Evolutionary conservation across 2,888 invertebrate genomes (phyloP).

Genomic region (Emmelina monodactyla): DNA sequence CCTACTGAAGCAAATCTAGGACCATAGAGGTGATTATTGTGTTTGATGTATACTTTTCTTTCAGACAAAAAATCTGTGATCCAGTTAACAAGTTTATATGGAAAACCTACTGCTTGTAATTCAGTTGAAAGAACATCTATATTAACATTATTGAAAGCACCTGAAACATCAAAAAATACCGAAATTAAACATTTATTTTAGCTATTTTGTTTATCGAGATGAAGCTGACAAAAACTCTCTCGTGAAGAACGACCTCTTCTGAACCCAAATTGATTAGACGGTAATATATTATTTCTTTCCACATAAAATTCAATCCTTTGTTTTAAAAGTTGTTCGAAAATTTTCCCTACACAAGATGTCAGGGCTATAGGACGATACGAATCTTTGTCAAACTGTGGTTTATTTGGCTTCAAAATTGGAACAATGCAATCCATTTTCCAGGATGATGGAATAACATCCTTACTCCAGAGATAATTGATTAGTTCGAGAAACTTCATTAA

Average conservation of each 20-base stretch:
- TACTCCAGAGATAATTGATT: constrained; percentile 4
- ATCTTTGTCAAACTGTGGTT: constrained; percentile 2
- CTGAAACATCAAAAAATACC: constrained; percentile 10
- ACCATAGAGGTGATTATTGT: constrained; percentile 8
- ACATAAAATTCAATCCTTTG: constrained; percentile 10
- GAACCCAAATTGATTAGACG: constrained; percentile 14
- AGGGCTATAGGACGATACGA: constrained; percentile 13
- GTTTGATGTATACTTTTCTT: constrained; percentile 12
- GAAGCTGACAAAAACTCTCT: constrained; percentile 7
- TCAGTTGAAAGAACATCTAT: constrained; percentile 1
- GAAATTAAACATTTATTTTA: constrained; percentile 3
- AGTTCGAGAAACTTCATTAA: constrained; percentile 2
- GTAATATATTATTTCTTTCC: constrained; percentile 10
- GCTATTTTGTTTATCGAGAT: too few species aligned
- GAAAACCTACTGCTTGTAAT: constrained; percentile 6
- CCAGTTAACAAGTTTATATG: constrained; percentile 10
- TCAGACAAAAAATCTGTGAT: constrained; percentile 10
- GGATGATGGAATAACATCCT: constrained; percentile 4
- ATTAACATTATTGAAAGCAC: constrained; percentile 11
- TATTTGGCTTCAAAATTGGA: constrained; percentile 10
- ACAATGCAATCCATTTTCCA: constrained; percentile 11
- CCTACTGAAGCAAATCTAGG: constrained; percentile 9
- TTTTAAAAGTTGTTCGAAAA: constrained; percentile 13
- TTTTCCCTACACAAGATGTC: constrained; percentile 12
- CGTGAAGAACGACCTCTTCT: constrained; percentile 7